phyloP scores from a whole-genome alignment of 2,113 vertebrate genomes.

The Globicephala melas region DNA sequence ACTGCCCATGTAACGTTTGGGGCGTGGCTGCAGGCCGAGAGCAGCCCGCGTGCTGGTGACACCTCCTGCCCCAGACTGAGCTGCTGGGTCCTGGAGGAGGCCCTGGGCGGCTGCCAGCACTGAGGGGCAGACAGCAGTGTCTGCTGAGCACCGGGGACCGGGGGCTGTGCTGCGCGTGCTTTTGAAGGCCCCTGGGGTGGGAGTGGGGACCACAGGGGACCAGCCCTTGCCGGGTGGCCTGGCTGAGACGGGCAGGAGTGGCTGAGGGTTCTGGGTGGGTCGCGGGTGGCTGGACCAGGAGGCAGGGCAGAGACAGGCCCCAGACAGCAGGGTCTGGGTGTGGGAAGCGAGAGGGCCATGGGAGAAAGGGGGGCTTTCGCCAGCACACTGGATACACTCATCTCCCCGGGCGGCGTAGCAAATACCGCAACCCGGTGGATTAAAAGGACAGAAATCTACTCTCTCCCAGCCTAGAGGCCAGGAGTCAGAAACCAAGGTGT shows the following conservation, averaged over 20 bases:
- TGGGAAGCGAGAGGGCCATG: background rate
- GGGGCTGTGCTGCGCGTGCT: fast-evolving
- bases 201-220: too few relatives aligned
- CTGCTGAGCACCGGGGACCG: fast-evolving
- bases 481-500: fast-evolving
- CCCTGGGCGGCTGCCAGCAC: background rate
- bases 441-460: fast-evolving
- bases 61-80: too few relatives aligned
- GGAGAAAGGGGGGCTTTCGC: too few relatives aligned
- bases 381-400: fast-evolving
- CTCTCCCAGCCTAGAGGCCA: background rate
- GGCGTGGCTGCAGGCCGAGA: background rate
- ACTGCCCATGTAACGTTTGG: fast-evolving
- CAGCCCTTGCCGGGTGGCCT: background rate
- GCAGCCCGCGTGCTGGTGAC: background rate
- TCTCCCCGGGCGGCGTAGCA: fast-evolving
- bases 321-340: too few relatives aligned
- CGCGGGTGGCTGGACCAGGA: background rate
- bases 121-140: background rate
- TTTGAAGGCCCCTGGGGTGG: background rate
- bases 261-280: background rate
- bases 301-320: background rate
- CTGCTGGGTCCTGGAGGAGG: too few relatives aligned
- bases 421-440: fast-evolving
- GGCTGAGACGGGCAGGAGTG: background rate